A percentile compares a stretch with the other conserved stretches of the same genome.
phyloP scores from a whole-genome alignment of 2,797 vertebrate genomes.

The Takifugu rubripes region DNA sequence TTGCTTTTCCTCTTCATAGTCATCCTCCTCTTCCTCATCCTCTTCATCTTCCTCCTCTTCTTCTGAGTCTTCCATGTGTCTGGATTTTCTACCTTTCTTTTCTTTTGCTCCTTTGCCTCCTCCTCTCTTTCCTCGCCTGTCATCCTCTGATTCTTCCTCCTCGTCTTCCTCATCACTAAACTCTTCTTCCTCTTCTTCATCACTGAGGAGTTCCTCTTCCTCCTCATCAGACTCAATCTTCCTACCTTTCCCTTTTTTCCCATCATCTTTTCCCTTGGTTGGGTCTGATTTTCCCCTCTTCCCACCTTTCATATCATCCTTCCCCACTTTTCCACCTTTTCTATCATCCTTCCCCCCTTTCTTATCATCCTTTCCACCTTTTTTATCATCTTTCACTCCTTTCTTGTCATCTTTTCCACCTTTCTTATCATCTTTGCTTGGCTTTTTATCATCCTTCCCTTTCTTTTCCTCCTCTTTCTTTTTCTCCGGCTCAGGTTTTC shows the following conservation, averaged over 20 bases:
- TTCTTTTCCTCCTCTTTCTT: conserved; percentile 72
- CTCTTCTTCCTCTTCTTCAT: conserved; percentile 76
- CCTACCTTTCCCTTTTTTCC: conserved; percentile 70
- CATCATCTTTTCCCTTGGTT: conserved; percentile 67
- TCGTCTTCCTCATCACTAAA: conserved; percentile 72
- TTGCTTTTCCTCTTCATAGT: conserved; percentile 31
- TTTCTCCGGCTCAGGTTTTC: conserved; percentile 65
- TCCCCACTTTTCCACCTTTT: conserved; percentile 65
- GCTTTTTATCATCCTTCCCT: conserved; percentile 65
- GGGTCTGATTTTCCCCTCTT: conserved; percentile 64
- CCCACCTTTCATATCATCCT: conserved; percentile 65
- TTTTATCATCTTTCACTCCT: conserved; percentile 61
- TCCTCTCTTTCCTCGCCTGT: conserved; percentile 60
- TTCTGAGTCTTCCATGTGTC: conserved; percentile 60
- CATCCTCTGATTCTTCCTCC: conserved; percentile 74
- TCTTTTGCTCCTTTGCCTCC: conserved; percentile 62
- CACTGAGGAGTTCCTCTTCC: conserved; percentile 75
- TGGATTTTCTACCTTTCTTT: conserved; percentile 72
- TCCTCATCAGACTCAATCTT: conserved; percentile 84
- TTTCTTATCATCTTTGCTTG: conserved; percentile 64
- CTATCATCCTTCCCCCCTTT: conserved; percentile 63
- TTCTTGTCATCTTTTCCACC: conserved; percentile 70
- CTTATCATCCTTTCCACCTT: conserved; percentile 59
- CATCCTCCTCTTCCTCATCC: conserved; percentile 66
- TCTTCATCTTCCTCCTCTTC: conserved; percentile 72